Evolutionary conservation across 2,888 invertebrate genomes (phyloP).

Genomic region (Orthosia gracilis): DNA sequence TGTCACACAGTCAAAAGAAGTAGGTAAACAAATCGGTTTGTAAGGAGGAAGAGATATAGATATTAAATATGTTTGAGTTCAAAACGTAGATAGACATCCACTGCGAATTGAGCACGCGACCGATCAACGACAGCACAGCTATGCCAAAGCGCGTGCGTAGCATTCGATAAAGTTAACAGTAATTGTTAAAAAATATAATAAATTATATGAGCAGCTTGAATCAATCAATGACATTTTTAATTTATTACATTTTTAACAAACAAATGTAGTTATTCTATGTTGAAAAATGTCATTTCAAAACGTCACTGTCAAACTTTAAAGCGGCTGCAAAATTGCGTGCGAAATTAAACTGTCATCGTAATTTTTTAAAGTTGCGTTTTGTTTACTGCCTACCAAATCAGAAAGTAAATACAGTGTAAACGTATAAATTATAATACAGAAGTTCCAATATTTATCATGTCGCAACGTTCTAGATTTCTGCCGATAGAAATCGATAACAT

Average conservation of each 20-base stretch:
- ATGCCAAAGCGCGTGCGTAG: conserved; percentile 49
- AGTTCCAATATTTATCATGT: conserved; percentile 39
- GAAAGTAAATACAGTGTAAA: conserved; percentile 3
- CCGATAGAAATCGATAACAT: conserved; percentile 57
- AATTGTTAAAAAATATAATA: conserved; percentile 19
- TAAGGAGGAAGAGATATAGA: conserved; percentile 7
- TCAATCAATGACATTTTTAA: conserved; percentile 18
- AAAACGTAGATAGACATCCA: conserved; percentile 13
- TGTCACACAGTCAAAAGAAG: no score
- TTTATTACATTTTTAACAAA: not conserved
- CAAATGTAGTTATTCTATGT: not conserved
- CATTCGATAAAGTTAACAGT: conserved; percentile 44
- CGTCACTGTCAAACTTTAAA: conserved; percentile 9
- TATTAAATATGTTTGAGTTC: conserved; percentile 5
- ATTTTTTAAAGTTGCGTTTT: not conserved
- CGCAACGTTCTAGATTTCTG: conserved; percentile 64
- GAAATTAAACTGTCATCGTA: conserved; percentile 11
- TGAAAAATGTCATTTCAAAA: not conserved
- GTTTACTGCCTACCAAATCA: not conserved
- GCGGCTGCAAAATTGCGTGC: not conserved
- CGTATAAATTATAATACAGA: conserved; percentile 20
- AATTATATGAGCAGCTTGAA: not conserved
- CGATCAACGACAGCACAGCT: conserved; percentile 52
- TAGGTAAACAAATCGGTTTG: not conserved
- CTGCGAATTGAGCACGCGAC: conserved; percentile 60